Conservation (phyloP, 2,113 vertebrate species). For the Seriola quinqueradiata region DNA sequence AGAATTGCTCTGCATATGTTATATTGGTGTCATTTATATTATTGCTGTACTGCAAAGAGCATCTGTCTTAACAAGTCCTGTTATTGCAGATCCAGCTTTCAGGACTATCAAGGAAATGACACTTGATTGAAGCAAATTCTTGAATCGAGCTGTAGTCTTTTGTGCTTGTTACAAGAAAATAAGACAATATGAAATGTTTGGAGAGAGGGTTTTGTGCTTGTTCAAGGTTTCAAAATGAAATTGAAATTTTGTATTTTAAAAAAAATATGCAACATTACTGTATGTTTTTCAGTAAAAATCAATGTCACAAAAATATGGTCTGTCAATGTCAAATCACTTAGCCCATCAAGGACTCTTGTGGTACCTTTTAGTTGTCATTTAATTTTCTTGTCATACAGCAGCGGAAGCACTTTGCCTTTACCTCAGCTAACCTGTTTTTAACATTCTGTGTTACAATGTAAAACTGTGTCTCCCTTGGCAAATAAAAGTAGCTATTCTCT, state of each 20-base stretch:
- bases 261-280: background rate
- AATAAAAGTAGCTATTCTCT: conserved; percentile 23
- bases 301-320: background rate
- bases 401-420: background rate
- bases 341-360: background rate
- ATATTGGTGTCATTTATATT: background rate
- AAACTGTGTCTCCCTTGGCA: background rate
- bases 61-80: background rate
- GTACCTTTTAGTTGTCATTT: background rate
- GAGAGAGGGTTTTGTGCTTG: background rate
- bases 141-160: background rate
- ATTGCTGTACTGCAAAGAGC: background rate
- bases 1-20: background rate
- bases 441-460: background rate
- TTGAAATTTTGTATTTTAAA: background rate
- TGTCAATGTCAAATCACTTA: conserved; percentile 4
- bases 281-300: background rate
- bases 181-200: background rate
- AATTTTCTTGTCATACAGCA: background rate
- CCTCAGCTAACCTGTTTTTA: background rate
- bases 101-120: background rate
- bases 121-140: background rate
- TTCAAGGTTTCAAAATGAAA: background rate
- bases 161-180: background rate
- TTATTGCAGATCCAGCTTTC: background rate